phyloP scores from a whole-genome alignment of 1,140 invertebrate genomes.

The Drosophila repletoides region DNA sequence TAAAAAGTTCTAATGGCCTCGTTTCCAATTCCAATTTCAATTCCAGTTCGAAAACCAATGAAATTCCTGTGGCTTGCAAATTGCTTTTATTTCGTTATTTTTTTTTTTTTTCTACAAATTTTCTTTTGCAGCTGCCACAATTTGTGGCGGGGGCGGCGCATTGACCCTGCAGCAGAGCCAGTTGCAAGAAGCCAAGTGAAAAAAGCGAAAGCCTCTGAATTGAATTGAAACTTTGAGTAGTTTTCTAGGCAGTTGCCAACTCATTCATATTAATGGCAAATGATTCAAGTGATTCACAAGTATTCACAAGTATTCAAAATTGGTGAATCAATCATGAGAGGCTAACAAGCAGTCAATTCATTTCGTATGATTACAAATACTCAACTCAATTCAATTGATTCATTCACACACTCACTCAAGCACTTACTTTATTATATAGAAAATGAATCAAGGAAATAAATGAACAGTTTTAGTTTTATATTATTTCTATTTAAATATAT shows the following conservation, averaged over 20 bases:
- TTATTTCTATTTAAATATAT: no score
- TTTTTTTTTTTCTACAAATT: not conserved
- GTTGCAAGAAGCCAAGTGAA: no score
- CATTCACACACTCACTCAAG: not conserved
- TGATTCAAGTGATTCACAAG: conserved; percentile 25
- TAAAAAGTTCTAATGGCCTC: conserved; percentile 56
- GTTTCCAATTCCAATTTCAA: conserved; percentile 18
- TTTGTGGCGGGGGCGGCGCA: conserved; percentile 26
- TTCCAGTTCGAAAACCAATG: conserved; percentile 26
- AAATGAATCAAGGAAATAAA: no score
- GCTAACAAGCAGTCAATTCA: conserved; percentile 5
- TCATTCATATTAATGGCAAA: conserved; percentile 38
- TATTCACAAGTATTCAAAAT: conserved; percentile 16
- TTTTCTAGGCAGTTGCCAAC: conserved; percentile 9
- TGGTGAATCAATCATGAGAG: conserved; percentile 8
- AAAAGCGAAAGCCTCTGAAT: conserved; percentile 31
- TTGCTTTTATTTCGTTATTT: conserved; percentile 58
- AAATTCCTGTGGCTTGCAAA: conserved; percentile 60
- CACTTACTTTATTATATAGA: not conserved
- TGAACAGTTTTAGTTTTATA: no score
- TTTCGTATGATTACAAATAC: not conserved
- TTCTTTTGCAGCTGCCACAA: conserved; percentile 26
- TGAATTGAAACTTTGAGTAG: not conserved
- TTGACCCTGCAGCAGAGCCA: conserved; percentile 13
- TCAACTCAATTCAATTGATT: conserved; percentile 2